Conservation (phyloP, 2,888 invertebrate species). For the Neoascia interrupta region DNA sequence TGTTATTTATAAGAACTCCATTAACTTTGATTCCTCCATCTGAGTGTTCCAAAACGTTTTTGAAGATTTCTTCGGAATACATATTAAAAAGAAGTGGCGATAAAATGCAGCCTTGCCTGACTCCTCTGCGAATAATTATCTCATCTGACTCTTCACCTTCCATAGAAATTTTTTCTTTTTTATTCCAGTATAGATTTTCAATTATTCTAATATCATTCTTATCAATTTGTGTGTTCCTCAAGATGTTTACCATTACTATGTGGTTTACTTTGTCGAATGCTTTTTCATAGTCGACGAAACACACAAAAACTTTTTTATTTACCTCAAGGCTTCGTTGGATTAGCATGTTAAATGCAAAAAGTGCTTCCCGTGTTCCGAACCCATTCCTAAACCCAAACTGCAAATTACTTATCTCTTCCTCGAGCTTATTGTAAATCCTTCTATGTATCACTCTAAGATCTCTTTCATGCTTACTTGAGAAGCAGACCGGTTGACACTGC, state of each 20-base stretch:
- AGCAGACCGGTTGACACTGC: too few species aligned
- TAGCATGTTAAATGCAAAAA: not conserved
- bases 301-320: constrained; percentile 1
- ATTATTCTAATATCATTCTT: not conserved
- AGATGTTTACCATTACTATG: not conserved
- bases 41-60: not conserved
- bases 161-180: constrained; percentile 1
- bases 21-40: not conserved
- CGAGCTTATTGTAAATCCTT: too few species aligned
- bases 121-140: not conserved
- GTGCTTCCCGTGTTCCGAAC: not conserved
- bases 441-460: too few species aligned
- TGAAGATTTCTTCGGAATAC: constrained; percentile 1
- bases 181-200: not conserved
- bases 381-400: too few species aligned
- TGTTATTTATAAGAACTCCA: constrained; percentile 1
- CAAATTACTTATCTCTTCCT: too few species aligned
- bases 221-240: not conserved
- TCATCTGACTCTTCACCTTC: constrained; percentile 4
- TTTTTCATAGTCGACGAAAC: constrained; percentile 1
- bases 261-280: too few species aligned
- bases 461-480: too few species aligned
- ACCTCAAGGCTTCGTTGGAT: not conserved
- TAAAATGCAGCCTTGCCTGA: constrained; percentile 7
- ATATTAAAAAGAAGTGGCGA: constrained; percentile 7